phyloP scores from a whole-genome alignment of 2,888 invertebrate genomes.

The Drosophila neotestacea region DNA sequence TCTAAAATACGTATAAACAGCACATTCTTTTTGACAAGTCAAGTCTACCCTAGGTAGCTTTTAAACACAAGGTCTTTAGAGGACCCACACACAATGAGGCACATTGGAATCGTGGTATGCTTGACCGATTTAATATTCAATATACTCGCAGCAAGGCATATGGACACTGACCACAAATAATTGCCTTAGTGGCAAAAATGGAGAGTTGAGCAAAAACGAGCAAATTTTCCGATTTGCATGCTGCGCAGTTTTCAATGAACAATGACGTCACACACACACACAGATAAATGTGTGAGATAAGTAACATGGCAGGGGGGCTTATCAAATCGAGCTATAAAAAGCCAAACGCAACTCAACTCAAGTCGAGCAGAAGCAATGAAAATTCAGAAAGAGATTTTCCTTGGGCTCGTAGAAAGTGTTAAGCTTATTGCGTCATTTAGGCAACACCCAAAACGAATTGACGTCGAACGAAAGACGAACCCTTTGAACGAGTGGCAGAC shows the following conservation, averaged over 20 bases:
- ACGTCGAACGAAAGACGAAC: constrained; percentile 58
- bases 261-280: constrained; percentile 66
- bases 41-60: too few species aligned
- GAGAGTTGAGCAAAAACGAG: constrained; percentile 49
- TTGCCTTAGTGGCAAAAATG: constrained; percentile 60
- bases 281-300: constrained; percentile 24
- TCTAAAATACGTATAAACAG: too few species aligned
- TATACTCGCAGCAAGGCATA: constrained; percentile 53
- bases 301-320: constrained; percentile 46
- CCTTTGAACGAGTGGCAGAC: constrained; percentile 61
- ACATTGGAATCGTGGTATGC: constrained; percentile 52
- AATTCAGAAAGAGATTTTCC: constrained; percentile 51
- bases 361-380: constrained; percentile 77
- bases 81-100: constrained; percentile 19
- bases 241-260: constrained; percentile 75
- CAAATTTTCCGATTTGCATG: constrained; percentile 67
- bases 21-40: too few species aligned
- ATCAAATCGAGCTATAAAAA: constrained; percentile 64
- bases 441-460: constrained; percentile 76
- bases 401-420: constrained; percentile 57
- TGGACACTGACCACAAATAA: constrained; percentile 73
- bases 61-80: too few species aligned
- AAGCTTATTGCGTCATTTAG: constrained; percentile 80
- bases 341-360: constrained; percentile 45
- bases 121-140: constrained; percentile 68